phyloP scores from a whole-genome alignment of 2,797 vertebrate species.

The Jordanella pulchra region DNA sequence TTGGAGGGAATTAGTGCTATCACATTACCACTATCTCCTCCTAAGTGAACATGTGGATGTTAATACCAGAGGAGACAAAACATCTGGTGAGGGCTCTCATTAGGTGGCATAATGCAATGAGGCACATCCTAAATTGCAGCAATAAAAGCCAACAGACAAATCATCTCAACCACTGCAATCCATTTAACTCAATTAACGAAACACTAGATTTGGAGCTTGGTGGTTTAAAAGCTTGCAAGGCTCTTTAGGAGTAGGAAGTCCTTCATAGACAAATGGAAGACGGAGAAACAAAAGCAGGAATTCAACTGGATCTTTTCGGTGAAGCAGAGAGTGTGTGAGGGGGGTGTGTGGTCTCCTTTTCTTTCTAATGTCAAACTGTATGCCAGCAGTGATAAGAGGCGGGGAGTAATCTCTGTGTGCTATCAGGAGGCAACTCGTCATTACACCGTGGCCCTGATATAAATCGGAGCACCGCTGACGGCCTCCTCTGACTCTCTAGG shows the following conservation, averaged over 20 bases:
- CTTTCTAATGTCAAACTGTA: slow-evolving; percentile 72
- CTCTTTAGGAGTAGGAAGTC: slow-evolving; percentile 39
- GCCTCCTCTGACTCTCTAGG: slow-evolving; percentile 62
- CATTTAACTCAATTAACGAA: slow-evolving; percentile 78
- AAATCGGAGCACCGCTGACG: slow-evolving; percentile 62
- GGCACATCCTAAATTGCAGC: slow-evolving; percentile 74
- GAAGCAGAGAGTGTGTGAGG: slow-evolving; percentile 28
- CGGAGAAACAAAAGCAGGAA: slow-evolving; percentile 36
- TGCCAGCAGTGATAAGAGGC: slow-evolving; percentile 70
- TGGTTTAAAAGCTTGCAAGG: slow-evolving; percentile 59
- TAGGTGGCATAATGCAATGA: slow-evolving; percentile 77
- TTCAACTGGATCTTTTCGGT: slow-evolving; percentile 12
- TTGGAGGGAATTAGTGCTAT: slow-evolving; percentile 55
- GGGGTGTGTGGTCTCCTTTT: slow-evolving; percentile 55
- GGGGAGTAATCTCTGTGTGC: slow-evolving; percentile 67
- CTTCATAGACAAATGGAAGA: slow-evolving; percentile 30
- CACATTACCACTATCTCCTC: slow-evolving; percentile 49
- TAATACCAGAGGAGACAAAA: slow-evolving; percentile 70
- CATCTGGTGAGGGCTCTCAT: slow-evolving; percentile 71
- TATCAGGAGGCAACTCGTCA: slow-evolving; percentile 72
- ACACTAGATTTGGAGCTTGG: slow-evolving; percentile 56
- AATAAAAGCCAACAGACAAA: slow-evolving; percentile 79
- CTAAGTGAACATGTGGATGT: slow-evolving; percentile 72
- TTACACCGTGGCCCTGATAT: slow-evolving; percentile 73
- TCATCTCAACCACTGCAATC: slow-evolving; percentile 77